Base-by-base conservation (phyloP, 2,113 vertebrate species). In the Phalacrocorax aristotelis region DNA sequence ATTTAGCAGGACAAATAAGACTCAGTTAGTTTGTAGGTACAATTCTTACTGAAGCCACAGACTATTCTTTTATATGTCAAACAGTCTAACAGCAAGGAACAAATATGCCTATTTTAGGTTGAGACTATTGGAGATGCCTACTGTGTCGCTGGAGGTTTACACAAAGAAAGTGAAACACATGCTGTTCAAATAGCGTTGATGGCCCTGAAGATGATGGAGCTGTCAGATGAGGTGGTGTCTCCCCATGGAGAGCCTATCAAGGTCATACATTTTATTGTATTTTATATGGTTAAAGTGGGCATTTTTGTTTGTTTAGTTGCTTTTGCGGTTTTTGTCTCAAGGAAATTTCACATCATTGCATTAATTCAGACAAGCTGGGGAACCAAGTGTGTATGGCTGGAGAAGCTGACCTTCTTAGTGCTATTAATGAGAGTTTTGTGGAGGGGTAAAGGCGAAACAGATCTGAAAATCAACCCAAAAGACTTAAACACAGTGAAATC, bases 81-180 rank as follows among this genome's bases (percentile, higher is more conserved):
- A 40, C 36, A 78, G 18, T 66, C 12, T 94, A 87, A 42, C 44
- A 78, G 21, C 46, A 49, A 87, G 69, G 42, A 95, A 66, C 22
- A 71, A 91, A 85, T 97, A 13, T 96, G 9, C 70, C 14, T 95
- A 57, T 98, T 96, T 93, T 83, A 99, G 99, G 99, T 99, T 97
- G 99, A 99, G 98, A 99, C 99, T 44, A 99, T 99, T 62, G 99
- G 99, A 7, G 99, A 99, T 92, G 99, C 99, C 1, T 99, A 99
- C 86, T 99, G 99, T 95, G 99, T 99, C 10, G 99, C 99, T 42
- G 99, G 99, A 76, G 99, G 99, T 36, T 97, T 99, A 36, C 99
- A 99, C 97, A 99, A 98, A 92, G 99, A 99, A 96, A 99, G 99
- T 69, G 98, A 99, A 48, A 99, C 98, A 7, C 99, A 99, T 4